A percentile compares a stretch with the other conserved stretches of the same genome.
Evolutionary conservation across 2,797 vertebrate species (phyloP).

Genomic region (Sebastes taczanowskii): DNA sequence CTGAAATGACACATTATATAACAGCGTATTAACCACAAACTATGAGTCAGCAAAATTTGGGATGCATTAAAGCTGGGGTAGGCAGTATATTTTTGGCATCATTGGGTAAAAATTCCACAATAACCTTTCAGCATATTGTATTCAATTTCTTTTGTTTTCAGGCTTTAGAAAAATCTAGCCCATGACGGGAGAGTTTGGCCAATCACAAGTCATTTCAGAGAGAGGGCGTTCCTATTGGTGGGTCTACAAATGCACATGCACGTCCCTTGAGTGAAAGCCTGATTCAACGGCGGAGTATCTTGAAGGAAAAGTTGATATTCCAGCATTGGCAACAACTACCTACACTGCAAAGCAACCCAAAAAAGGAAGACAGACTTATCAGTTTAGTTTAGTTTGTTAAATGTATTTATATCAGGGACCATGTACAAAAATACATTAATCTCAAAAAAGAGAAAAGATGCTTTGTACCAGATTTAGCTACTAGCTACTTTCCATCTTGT

Average conservation of each 20-base stretch:
- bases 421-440: neutral
- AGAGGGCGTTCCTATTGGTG: neutral
- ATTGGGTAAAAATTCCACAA: neutral
- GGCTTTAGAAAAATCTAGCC: neutral
- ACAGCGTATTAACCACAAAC: constrained; percentile 53
- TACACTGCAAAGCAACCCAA: neutral
- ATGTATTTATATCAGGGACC: neutral
- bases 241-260: neutral
- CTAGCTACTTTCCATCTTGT: neutral
- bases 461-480: neutral
- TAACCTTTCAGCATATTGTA: neutral
- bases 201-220: neutral
- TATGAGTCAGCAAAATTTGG: constrained; percentile 57
- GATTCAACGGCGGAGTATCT: neutral
- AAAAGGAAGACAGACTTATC: rapidly evolving
- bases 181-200: neutral
- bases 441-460: neutral
- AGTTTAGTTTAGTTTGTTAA: neutral
- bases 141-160: neutral
- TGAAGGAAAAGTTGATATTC: neutral
- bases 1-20: constrained; percentile 55
- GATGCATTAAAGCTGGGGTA: neutral
- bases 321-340: neutral
- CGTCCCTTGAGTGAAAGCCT: neutral
- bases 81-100: neutral